A percentile compares a stretch with the other conserved stretches of the same genome.
Conservation (phyloP, 2,888 invertebrate genomes). For the Drosophila hamatofila region DNA sequence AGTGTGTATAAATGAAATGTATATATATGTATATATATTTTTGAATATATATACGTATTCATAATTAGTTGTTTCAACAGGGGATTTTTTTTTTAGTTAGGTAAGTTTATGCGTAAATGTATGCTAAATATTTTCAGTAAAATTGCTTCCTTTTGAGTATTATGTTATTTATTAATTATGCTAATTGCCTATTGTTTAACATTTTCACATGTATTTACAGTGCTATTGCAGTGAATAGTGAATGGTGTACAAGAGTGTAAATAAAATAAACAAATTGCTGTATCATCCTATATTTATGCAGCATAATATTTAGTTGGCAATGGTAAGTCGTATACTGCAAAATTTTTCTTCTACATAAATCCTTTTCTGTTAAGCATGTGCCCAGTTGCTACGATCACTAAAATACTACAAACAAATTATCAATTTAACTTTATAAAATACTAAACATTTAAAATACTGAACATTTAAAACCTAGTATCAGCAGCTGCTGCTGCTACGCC, state of each 20-base stretch:
- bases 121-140: neutral
- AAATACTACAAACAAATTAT: neutral
- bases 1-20: neutral
- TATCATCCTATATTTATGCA: neutral
- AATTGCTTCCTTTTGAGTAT: neutral
- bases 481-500: neutral
- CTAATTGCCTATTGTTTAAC: neutral
- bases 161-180: neutral
- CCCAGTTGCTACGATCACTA: conserved; percentile 3
- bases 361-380: neutral
- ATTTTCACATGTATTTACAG: neutral
- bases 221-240: neutral
- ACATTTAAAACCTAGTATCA: neutral
- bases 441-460: neutral
- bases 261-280: neutral
- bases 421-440: neutral
- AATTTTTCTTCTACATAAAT: neutral
- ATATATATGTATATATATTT: neutral
- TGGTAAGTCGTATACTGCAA: neutral
- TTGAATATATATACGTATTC: no score
- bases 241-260: neutral
- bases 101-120: neutral
- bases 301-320: no score
- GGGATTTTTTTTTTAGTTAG: neutral
- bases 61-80: neutral